A percentile compares a stretch with the other conserved stretches of the same genome.
Conservation (phyloP, 2,888 invertebrate genomes). For the Plebejus argus region DNA sequence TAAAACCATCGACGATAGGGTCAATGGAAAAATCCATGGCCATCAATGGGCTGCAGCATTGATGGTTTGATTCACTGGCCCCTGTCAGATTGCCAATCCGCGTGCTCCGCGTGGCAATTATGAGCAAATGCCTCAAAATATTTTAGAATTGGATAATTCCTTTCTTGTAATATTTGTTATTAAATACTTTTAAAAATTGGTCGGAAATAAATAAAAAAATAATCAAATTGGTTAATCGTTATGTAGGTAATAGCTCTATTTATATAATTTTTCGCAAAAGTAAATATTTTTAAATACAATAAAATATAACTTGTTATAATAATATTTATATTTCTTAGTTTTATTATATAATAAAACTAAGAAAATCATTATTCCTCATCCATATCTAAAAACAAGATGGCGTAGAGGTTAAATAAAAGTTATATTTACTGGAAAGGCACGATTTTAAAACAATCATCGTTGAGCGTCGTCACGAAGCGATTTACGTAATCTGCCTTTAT, state of each 20-base stretch:
- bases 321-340: no score
- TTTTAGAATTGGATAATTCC: background rate
- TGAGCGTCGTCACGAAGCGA: constrained; percentile 15
- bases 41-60: no score
- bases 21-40: no score
- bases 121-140: no score
- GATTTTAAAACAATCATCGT: background rate
- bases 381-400: constrained; percentile 24
- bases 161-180: background rate
- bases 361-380: background rate
- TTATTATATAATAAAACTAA: background rate
- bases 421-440: constrained; percentile 17
- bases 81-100: no score
- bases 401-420: constrained; percentile 20
- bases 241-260: background rate
- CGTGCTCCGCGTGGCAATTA: no score
- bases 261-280: background rate
- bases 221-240: background rate
- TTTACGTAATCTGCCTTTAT: constrained; percentile 1
- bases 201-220: background rate
- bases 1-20: no score
- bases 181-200: background rate
- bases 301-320: no score
- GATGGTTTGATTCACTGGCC: no score
- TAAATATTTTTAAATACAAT: background rate